Conservation (phyloP, 2,888 invertebrate species). For the Electrophaes corylata region DNA sequence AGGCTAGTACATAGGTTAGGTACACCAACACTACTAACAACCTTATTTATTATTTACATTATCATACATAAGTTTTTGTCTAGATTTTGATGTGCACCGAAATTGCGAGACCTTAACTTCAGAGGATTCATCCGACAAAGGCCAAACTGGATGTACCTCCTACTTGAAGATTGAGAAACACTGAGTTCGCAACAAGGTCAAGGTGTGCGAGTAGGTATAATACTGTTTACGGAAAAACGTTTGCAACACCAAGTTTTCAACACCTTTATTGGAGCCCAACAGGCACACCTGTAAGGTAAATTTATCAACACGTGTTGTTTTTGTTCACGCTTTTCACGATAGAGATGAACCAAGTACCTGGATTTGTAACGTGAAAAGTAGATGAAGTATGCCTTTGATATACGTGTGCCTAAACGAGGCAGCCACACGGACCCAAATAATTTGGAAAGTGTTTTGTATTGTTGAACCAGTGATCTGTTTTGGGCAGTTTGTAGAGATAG, state of each 20-base stretch:
- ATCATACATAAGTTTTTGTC: no score
- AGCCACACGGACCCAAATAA: background rate
- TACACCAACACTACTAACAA: background rate
- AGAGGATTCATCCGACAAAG: background rate
- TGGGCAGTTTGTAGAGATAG: no score
- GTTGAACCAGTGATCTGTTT: no score
- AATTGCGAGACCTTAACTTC: background rate
- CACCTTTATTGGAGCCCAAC: constrained; percentile 1
- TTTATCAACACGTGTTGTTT: constrained; percentile 1
- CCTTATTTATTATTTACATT: no score
- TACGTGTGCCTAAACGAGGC: background rate
- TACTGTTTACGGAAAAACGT: constrained; percentile 16
- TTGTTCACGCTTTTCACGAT: background rate
- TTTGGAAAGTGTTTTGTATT: background rate
- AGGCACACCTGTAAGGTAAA: background rate
- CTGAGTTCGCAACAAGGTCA: constrained; percentile 25
- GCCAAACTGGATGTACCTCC: background rate
- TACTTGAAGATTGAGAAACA: constrained; percentile 1
- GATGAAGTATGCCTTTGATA: background rate
- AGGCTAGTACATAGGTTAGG: no score
- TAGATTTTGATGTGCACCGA: background rate
- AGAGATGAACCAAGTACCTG: constrained; percentile 2
- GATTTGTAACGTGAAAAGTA: background rate
- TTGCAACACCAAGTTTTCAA: constrained; percentile 8
- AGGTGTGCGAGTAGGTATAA: constrained; percentile 9